A percentile compares a stretch with the other conserved stretches of the same genome.
phyloP scores from a whole-genome alignment of 2,113 vertebrate species.

The Chlorodrepanis virens region DNA sequence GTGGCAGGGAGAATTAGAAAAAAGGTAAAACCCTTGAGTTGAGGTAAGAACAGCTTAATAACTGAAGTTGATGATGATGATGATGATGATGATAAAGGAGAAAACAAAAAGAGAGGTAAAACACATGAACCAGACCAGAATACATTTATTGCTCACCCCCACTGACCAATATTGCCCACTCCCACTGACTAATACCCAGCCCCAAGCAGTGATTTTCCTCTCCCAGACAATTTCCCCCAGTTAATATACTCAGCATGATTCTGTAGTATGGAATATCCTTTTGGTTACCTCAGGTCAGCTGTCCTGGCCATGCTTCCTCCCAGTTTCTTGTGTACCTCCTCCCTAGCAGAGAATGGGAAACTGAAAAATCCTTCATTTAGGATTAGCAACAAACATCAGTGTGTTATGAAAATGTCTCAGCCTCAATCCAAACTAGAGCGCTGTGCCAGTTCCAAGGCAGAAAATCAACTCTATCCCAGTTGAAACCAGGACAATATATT shows the following conservation, averaged over 20 bases:
- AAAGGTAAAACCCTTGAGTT: rapidly evolving
- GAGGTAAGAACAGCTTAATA: background rate
- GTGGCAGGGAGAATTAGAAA: background rate
- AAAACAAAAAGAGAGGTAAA: background rate
- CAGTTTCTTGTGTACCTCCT: background rate
- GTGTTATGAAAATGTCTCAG: background rate
- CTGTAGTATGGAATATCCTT: background rate
- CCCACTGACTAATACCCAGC: background rate
- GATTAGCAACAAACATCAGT: background rate
- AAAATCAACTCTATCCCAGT: background rate
- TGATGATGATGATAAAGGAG: background rate
- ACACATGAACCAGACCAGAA: background rate
- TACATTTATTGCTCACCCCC: background rate
- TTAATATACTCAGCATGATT: background rate
- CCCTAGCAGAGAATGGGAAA: background rate
- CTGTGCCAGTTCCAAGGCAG: background rate
- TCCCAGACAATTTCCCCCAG: background rate
- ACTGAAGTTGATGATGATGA: background rate
- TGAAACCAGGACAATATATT: background rate
- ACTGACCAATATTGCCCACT: background rate
- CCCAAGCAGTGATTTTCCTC: rapidly evolving
- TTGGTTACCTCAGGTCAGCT: background rate
- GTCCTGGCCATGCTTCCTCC: background rate
- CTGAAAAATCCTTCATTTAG: background rate
- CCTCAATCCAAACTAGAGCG: background rate